A percentile compares a stretch with the other conserved stretches of the same genome.
phyloP scores from a whole-genome alignment of 2,797 vertebrate species.

The Pangasius sanitwongsei region DNA sequence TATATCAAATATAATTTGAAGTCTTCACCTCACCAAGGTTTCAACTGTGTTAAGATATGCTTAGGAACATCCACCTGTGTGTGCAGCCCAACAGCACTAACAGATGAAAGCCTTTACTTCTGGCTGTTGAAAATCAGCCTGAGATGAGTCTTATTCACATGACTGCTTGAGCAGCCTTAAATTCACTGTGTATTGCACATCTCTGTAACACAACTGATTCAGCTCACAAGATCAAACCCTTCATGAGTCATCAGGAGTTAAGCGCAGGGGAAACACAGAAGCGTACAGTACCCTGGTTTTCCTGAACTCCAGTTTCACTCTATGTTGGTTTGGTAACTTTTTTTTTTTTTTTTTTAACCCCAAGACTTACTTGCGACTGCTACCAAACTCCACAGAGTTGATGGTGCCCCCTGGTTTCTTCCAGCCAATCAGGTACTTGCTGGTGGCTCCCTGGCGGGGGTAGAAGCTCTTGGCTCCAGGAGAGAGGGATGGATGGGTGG shows the following conservation, averaged over 20 bases:
- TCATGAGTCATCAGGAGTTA: neutral
- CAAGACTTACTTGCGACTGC: constrained; percentile 89
- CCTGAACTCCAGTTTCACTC: constrained; percentile 20
- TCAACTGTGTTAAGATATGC: neutral
- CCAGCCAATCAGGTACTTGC: constrained; percentile 98
- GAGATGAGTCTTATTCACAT: neutral
- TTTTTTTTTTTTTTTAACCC: neutral
- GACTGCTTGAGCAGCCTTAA: neutral
- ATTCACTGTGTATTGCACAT: constrained; percentile 2
- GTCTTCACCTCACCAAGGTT: neutral
- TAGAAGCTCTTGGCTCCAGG: constrained; percentile 93
- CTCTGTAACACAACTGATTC: neutral
- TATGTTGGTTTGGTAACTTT: neutral
- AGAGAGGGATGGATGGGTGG: constrained; percentile 81
- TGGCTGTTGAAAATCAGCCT: neutral
- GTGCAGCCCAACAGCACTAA: neutral
- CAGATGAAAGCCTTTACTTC: neutral
- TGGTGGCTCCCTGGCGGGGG: constrained; percentile 94
- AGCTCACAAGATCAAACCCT: neutral
- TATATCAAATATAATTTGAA: neutral
- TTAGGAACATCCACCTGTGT: neutral
- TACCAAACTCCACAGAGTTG: constrained; percentile 97
- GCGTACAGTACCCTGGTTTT: constrained; percentile 9
- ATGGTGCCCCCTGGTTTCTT: constrained; percentile 95
- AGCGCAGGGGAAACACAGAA: constrained; percentile 5